phyloP scores from a whole-genome alignment of 2,888 invertebrate genomes.

The Zygothrica quintamaculata region DNA sequence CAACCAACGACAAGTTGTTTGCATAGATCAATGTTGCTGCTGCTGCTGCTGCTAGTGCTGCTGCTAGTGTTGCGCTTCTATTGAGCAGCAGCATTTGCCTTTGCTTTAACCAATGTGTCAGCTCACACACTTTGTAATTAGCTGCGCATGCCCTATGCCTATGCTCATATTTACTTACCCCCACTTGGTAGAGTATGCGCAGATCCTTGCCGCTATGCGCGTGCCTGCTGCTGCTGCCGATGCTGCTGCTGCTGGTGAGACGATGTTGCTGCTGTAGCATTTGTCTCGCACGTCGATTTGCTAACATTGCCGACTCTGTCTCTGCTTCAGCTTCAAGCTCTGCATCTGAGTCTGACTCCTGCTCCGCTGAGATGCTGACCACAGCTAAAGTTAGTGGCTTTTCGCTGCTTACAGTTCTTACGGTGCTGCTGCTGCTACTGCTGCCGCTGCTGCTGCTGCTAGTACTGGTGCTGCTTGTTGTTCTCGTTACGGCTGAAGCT shows the following conservation, averaged over 20 bases:
- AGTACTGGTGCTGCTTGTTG: slow-evolving; percentile 28
- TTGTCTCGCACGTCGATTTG: slow-evolving; percentile 84
- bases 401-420: slow-evolving; percentile 34
- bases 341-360: slow-evolving; percentile 18
- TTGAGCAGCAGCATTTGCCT: slow-evolving; percentile 30
- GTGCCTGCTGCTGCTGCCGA: slow-evolving; percentile 49
- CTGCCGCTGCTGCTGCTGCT: slow-evolving; percentile 13
- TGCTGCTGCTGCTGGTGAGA: slow-evolving; percentile 38
- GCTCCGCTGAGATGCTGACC: slow-evolving; percentile 51
- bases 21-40: slow-evolving; percentile 57
- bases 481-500: slow-evolving; percentile 10
- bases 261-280: slow-evolving; percentile 84
- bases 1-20: slow-evolving; percentile 51
- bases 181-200: slow-evolving; percentile 88
- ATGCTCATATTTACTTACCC: slow-evolving; percentile 76
- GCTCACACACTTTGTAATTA: slow-evolving; percentile 27
- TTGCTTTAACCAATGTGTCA: slow-evolving; percentile 50
- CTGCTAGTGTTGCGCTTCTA: slow-evolving; percentile 18
- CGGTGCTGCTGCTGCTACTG: slow-evolving; percentile 43
- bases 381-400: slow-evolving; percentile 55
- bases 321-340: slow-evolving; percentile 32
- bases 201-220: slow-evolving; percentile 68
- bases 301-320: slow-evolving; percentile 49
- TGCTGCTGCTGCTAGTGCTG: slow-evolving; percentile 18
- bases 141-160: slow-evolving; percentile 9